phyloP scores from a whole-genome alignment of 2,888 invertebrate genomes.

The Nomada ferruginata region DNA sequence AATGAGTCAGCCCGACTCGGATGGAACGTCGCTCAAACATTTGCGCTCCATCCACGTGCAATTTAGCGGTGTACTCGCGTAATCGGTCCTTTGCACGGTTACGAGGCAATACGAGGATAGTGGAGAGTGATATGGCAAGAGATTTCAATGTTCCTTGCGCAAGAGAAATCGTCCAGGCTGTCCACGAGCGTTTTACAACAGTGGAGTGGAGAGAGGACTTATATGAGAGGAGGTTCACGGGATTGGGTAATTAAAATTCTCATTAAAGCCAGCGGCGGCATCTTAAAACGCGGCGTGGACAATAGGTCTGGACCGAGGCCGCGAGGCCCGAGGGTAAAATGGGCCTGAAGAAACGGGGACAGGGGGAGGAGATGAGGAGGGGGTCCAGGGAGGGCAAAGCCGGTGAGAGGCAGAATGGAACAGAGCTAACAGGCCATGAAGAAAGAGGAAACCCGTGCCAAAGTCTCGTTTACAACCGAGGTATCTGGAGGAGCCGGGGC shows the following conservation, averaged over 20 bases:
- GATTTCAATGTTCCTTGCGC: slow-evolving; percentile 54
- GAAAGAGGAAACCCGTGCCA: slow-evolving; percentile 57
- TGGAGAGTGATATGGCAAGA: slow-evolving; percentile 44
- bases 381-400: slow-evolving; percentile 12
- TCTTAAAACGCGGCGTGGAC: slow-evolving; percentile 73
- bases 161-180: slow-evolving; percentile 54
- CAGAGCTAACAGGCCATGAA: slow-evolving; percentile 61
- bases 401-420: slow-evolving; percentile 57
- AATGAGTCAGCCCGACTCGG: not conserved
- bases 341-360: slow-evolving; percentile 44
- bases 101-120: slow-evolving; percentile 22
- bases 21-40: slow-evolving; percentile 22
- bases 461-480: slow-evolving; percentile 66
- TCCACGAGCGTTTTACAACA: slow-evolving; percentile 58
- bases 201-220: not conserved
- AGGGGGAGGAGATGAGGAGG: slow-evolving; percentile 13
- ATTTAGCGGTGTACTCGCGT: slow-evolving; percentile 30
- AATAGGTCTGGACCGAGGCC: slow-evolving; percentile 68
- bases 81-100: slow-evolving; percentile 33
- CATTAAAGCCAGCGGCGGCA: slow-evolving; percentile 72
- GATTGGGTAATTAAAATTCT: slow-evolving; percentile 78
- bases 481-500: slow-evolving; percentile 47
- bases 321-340: slow-evolving; percentile 56
- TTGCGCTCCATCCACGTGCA: not conserved
- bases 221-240: slow-evolving; percentile 15